phyloP scores from a whole-genome alignment of 2,888 invertebrate species.

The Nomada hirtipes region DNA sequence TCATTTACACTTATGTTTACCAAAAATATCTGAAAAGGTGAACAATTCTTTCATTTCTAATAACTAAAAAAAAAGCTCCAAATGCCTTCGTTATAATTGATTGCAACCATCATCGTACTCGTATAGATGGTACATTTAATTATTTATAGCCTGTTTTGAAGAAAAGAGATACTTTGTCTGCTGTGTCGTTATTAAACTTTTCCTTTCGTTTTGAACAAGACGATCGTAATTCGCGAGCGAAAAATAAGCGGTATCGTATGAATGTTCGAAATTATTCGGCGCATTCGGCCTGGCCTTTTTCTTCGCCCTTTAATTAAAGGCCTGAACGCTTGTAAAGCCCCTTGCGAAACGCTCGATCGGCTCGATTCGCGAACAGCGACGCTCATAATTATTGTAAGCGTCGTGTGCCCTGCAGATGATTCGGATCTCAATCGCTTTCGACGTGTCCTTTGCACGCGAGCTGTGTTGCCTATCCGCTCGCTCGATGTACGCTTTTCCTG shows the following conservation, averaged over 20 bases:
- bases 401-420: constrained; percentile 63
- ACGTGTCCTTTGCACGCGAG: constrained; percentile 65
- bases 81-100: too few species aligned
- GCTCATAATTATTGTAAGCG: constrained; percentile 71
- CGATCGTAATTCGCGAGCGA: constrained; percentile 21
- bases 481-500: not conserved
- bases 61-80: too few species aligned
- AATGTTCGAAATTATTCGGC: constrained; percentile 47
- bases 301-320: constrained; percentile 68
- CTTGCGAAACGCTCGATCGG: constrained; percentile 54
- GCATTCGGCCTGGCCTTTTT: constrained; percentile 18
- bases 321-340: constrained; percentile 51
- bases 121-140: too few species aligned
- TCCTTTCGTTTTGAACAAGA: not conserved
- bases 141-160: not conserved
- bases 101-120: too few species aligned
- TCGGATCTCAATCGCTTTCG: constrained; percentile 46
- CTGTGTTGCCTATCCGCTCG: constrained; percentile 6
- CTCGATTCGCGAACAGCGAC: constrained; percentile 44
- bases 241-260: constrained; percentile 30
- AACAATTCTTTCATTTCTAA: too few species aligned
- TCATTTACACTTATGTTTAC: not conserved
- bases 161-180: not conserved
- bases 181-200: not conserved
- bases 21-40: too few species aligned